Base-by-base conservation (phyloP, 2,888 invertebrate species). In the Lithophane ornitopus region DNA sequence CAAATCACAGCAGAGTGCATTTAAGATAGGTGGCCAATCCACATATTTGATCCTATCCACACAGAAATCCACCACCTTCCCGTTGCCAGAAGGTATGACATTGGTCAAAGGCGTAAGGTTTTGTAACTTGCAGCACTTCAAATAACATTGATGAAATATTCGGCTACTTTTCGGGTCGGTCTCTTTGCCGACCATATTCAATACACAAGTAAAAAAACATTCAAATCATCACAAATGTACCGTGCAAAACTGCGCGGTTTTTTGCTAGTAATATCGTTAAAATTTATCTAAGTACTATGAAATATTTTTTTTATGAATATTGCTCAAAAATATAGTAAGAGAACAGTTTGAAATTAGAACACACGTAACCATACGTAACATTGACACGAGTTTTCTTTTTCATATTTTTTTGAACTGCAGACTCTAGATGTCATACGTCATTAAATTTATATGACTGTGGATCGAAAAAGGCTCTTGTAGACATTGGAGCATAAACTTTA, bases 1-100 rank as follows among this genome's bases (percentile, higher is more conserved):
- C 69, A 97, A 96, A 91, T 98, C 98, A 83, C 97, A 97, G 67
- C 97, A 97, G 9, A 98, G 93, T 0, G 98, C 98, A 87, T 98
- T 98, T 69, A 98, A 93, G 67, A 98, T 97, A 2, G 98, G 97
- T 49, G 97, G 96, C 98, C 98, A 98, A 85, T 98, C 98, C 80
- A 97, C 97, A 80, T 98, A 97, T 89, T 97, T 98, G 69, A 98
- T 97, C 84, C 98, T 97, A 90, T 98, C 98, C 70, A 97, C 98
- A 83, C 97, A 97, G 88, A 98, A 98, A 86, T 98, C 98, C 80
- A 98, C 88, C 59, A 95, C 93, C 68, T 97, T 96, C 28, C 96
- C 97, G 74, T 96, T 96, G 62, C 94, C 93, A n/a, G 94, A 91
- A 1, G 96, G 95, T 52, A 95, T 87, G n/a, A 96, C 94, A 85